Conservation (phyloP, 2,113 vertebrate genomes). For the Gasterosteus nipponicus region DNA sequence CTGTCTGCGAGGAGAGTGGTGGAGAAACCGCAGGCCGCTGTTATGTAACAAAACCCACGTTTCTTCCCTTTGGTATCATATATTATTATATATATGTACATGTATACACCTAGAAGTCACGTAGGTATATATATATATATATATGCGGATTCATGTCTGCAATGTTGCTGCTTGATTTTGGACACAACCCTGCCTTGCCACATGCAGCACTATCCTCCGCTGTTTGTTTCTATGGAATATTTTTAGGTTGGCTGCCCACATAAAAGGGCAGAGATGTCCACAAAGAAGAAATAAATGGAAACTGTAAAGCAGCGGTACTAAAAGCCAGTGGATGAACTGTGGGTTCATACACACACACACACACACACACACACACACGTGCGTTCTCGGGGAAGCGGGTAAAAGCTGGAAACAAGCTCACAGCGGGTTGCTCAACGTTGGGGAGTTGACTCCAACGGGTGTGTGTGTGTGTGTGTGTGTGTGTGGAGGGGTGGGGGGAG, state of each 20-base stretch:
- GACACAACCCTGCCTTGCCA: constrained; percentile 11
- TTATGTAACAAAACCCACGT: neutral
- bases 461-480: no score
- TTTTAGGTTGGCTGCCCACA: constrained; percentile 43
- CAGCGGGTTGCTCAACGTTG: neutral
- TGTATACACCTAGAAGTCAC: no score
- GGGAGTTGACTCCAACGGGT: neutral
- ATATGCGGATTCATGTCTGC: neutral
- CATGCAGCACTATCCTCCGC: neutral
- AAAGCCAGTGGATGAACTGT: neutral
- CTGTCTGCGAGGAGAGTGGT: constrained; percentile 15
- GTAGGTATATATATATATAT: neutral
- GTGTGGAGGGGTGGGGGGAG: no score
- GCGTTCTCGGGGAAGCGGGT: neutral
- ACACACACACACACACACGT: no score
- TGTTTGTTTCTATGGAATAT: constrained; percentile 16
- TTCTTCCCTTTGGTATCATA: neutral
- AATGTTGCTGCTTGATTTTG: constrained; percentile 1
- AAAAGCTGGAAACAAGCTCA: neutral
- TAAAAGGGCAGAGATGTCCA: constrained; percentile 6
- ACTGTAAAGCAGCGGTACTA: neutral
- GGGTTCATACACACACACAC: neutral
- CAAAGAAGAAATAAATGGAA: neutral
- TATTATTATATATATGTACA: no score
- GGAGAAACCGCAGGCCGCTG: neutral